Percentiles rank a stretch among this genome's conserved stretches.
Conservation (phyloP, 2,888 invertebrate species). For the Danaus chrysippus region DNA sequence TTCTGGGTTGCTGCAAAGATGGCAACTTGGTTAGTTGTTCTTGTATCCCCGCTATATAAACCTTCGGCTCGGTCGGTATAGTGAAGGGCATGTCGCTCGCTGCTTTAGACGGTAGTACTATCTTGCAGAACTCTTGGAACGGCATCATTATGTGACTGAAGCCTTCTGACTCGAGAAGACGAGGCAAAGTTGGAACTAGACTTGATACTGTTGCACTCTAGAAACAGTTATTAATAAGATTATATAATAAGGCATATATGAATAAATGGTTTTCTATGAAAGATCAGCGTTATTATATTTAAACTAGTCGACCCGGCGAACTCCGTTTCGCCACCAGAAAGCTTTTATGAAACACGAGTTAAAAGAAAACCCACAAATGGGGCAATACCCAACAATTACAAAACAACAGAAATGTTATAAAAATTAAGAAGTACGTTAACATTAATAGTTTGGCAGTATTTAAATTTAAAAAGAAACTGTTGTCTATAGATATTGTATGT, state of each 20-base stretch:
- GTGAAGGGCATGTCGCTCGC: constrained; percentile 45
- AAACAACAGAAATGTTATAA: too few relatives aligned
- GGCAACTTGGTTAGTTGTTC: constrained; percentile 89
- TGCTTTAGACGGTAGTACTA: constrained; percentile 79
- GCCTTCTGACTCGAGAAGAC: constrained; percentile 81
- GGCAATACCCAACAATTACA: too few relatives aligned
- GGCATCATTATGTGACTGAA: constrained; percentile 94
- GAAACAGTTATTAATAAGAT: constrained; percentile 16
- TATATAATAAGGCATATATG: background rate
- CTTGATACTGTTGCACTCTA: constrained; percentile 66
- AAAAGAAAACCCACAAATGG: too few relatives aligned
- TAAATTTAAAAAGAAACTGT: too few relatives aligned
- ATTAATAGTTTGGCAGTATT: too few relatives aligned
- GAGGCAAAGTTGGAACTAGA: constrained; percentile 69
- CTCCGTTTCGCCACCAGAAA: too few relatives aligned
- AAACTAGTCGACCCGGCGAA: too few relatives aligned
- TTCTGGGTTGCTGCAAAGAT: constrained; percentile 94
- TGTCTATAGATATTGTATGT: too few relatives aligned
- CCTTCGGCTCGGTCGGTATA: constrained; percentile 67
- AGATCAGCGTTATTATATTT: background rate
- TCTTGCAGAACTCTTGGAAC: constrained; percentile 89
- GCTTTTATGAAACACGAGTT: too few relatives aligned
- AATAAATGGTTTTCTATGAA: background rate
- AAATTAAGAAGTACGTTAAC: too few relatives aligned
- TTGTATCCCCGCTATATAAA: constrained; percentile 88